Percentiles rank a stretch among this genome's conserved stretches.
phyloP scores from a whole-genome alignment of 1,140 invertebrate species.

The Drosophila quadrilineata region DNA sequence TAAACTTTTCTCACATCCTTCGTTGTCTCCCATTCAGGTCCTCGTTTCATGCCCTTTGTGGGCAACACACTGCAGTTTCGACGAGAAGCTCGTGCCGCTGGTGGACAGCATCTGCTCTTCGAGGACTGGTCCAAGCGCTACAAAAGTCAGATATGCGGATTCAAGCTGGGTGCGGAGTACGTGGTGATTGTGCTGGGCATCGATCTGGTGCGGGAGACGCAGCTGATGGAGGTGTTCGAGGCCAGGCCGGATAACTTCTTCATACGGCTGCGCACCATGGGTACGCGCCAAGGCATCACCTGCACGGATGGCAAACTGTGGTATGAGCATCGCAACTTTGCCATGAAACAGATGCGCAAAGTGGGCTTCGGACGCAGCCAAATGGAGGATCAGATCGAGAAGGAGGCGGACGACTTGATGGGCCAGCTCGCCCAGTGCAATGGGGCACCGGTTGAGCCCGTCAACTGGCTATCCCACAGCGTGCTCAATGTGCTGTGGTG shows the following conservation, averaged over 20 bases:
- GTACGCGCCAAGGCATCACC: slow-evolving; percentile 85
- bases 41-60: slow-evolving; percentile 85
- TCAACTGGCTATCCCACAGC: slow-evolving; percentile 83
- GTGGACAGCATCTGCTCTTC: slow-evolving; percentile 86
- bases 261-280: slow-evolving; percentile 86
- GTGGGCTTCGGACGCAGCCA: slow-evolving; percentile 88
- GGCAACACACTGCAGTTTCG: slow-evolving; percentile 85
- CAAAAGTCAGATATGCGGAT: slow-evolving; percentile 85
- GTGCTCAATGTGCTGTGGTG: slow-evolving; percentile 90
- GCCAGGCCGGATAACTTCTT: slow-evolving; percentile 89
- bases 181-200: slow-evolving; percentile 85
- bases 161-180: slow-evolving; percentile 85
- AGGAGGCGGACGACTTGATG: slow-evolving; percentile 84
- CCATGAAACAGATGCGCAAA: slow-evolving; percentile 86
- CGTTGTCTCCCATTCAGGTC: slow-evolving; percentile 83
- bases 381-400: slow-evolving; percentile 88
- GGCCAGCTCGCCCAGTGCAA: slow-evolving; percentile 81
- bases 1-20: not conserved
- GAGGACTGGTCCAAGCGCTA: slow-evolving; percentile 84
- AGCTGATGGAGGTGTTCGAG: slow-evolving; percentile 86
- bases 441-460: slow-evolving; percentile 66
- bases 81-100: slow-evolving; percentile 82
- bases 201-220: slow-evolving; percentile 84
- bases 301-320: slow-evolving; percentile 89
- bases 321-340: slow-evolving; percentile 88